Percentiles rank a stretch among this genome's conserved stretches.
Evolutionary conservation across 1,140 invertebrate genomes (phyloP).

Genomic region (Aphelinus certus): DNA sequence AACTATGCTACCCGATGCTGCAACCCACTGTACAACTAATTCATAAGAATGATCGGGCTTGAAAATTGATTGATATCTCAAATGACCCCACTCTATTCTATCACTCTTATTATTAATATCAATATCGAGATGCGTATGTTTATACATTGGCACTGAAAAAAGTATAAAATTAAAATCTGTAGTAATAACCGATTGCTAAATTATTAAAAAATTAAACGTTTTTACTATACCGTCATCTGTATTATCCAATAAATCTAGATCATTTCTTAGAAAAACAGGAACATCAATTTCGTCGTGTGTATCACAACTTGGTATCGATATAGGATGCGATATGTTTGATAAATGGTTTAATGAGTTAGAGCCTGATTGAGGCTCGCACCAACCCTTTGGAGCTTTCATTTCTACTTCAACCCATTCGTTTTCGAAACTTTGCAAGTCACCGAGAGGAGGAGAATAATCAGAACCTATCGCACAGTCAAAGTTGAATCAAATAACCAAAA

Average conservation of each 20-base stretch:
- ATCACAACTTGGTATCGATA: slow-evolving; percentile 56
- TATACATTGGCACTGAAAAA: slow-evolving; percentile 74
- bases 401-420: slow-evolving; percentile 92
- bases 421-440: slow-evolving; percentile 82
- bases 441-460: slow-evolving; percentile 73
- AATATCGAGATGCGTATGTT: slow-evolving; percentile 85
- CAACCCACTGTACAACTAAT: slow-evolving; percentile 94
- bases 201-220: slow-evolving; percentile 2
- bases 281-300: slow-evolving; percentile 68
- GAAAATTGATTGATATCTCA: slow-evolving; percentile 90
- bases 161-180: neutral
- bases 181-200: neutral
- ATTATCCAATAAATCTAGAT: slow-evolving; percentile 68
- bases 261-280: slow-evolving; percentile 72
- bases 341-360: slow-evolving; percentile 46
- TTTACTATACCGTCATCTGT: slow-evolving; percentile 57
- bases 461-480: slow-evolving; percentile 45
- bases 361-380: slow-evolving; percentile 60
- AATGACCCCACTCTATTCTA: slow-evolving; percentile 93
- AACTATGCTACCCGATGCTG: slow-evolving; percentile 92
- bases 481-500: too few relatives aligned
- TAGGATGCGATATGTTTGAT: slow-evolving; percentile 50
- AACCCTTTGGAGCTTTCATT: slow-evolving; percentile 72
- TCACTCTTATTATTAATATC: slow-evolving; percentile 90
- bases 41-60: slow-evolving; percentile 91